Conservation (phyloP, 2,888 invertebrate genomes). For the Pterostichus madidus region DNA sequence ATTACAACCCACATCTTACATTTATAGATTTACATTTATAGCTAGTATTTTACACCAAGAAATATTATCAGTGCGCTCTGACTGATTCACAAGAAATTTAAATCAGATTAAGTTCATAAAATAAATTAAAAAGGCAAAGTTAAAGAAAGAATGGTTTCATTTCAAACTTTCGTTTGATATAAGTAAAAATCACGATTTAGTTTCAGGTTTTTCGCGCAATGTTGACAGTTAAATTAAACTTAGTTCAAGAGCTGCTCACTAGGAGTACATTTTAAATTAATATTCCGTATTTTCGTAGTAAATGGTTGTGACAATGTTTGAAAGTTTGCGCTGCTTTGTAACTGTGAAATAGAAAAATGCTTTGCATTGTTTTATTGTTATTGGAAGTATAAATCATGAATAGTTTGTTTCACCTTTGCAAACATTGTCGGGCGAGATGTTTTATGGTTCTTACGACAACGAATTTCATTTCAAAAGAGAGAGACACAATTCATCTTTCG, state of each 20-base stretch:
- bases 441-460: background rate
- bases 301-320: background rate
- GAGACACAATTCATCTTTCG: background rate
- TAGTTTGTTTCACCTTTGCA: background rate
- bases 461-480: background rate
- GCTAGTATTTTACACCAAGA: no score
- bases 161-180: background rate
- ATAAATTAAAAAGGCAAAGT: background rate
- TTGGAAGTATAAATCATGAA: background rate
- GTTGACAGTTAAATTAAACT: conserved; percentile 4
- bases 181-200: background rate
- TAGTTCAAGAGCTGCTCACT: background rate
- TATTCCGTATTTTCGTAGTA: background rate
- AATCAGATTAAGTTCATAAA: background rate
- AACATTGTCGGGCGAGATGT: background rate
- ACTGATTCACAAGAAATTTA: background rate
- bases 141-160: background rate
- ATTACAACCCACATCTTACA: no score
- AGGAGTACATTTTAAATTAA: background rate
- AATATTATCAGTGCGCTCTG: no score
- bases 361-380: background rate
- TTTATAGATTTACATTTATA: no score
- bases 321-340: background rate
- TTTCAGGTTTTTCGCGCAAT: background rate
- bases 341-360: background rate